Evolutionary conservation across 2,888 invertebrate genomes (phyloP).

Genomic region (Thereva nobilitata): DNA sequence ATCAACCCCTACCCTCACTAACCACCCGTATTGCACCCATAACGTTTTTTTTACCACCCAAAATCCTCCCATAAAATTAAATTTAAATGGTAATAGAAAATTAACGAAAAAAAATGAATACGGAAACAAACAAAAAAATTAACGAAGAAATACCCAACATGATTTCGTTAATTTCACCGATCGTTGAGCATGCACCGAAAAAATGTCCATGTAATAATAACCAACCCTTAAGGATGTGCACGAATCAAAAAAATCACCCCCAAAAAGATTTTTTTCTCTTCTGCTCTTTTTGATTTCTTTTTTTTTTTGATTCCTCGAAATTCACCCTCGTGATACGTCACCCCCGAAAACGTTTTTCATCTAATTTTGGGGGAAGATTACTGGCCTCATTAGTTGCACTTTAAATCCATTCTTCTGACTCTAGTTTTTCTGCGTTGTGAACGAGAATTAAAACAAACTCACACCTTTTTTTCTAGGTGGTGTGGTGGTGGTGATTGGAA

Average conservation of each 20-base stretch:
- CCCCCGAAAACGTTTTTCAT: background rate
- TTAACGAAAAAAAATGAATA: slow-evolving; percentile 12
- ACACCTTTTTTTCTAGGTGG: no score
- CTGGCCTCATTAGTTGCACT: slow-evolving; percentile 3
- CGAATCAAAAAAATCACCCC: no score
- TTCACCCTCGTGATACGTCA: no score
- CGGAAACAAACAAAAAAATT: background rate
- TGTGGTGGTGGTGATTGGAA: no score
- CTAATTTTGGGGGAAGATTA: slow-evolving; percentile 17
- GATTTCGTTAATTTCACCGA: slow-evolving; percentile 17
- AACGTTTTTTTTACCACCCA: background rate
- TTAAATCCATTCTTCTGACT: background rate
- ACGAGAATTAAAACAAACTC: no score
- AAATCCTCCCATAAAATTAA: slow-evolving; percentile 27
- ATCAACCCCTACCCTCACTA: background rate
- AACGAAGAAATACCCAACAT: background rate
- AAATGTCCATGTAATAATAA: no score
- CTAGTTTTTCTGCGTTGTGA: no score
- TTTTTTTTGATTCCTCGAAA: no score
- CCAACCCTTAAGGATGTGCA: no score
- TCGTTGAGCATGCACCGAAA: slow-evolving; percentile 8
- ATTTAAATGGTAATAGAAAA: slow-evolving; percentile 19
- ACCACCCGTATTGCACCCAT: background rate
- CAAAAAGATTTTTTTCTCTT: no score
- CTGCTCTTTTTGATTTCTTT: no score